phyloP scores from a whole-genome alignment of 2,797 vertebrate genomes.

The Neostethus bicornis region DNA sequence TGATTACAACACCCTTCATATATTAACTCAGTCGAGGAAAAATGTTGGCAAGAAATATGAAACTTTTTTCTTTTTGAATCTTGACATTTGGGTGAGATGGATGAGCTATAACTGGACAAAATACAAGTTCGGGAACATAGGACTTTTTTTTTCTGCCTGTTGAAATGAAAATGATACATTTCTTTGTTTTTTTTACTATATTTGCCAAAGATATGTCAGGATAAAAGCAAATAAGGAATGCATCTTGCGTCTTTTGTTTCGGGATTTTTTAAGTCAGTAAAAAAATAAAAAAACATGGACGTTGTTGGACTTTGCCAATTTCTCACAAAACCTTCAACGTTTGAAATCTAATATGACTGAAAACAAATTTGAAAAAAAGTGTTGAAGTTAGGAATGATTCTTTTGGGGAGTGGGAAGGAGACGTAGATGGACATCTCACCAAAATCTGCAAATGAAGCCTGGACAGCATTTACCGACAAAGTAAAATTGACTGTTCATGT shows the following conservation, averaged over 20 bases:
- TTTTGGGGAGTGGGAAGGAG: neutral
- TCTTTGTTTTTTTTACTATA: neutral
- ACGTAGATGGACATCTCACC: neutral
- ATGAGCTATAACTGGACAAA: constrained; percentile 18
- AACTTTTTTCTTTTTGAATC: constrained; percentile 15
- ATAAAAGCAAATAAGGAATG: neutral
- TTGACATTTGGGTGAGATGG: constrained; percentile 41
- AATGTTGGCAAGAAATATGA: constrained; percentile 20
- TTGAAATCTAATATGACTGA: neutral
- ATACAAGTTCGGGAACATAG: constrained; percentile 15
- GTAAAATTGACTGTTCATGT: neutral
- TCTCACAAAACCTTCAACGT: neutral
- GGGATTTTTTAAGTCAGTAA: neutral
- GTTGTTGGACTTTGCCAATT: neutral
- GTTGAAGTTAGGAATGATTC: neutral
- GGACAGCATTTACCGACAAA: neutral
- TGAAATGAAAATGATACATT: constrained; percentile 8
- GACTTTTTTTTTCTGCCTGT: constrained; percentile 3
- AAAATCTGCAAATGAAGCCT: neutral
- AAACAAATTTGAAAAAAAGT: neutral
- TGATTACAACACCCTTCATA: constrained; percentile 38
- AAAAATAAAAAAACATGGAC: neutral
- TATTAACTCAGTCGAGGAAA: constrained; percentile 37
- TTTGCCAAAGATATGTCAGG: neutral
- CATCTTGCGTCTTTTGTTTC: constrained; percentile 8